phyloP scores from a whole-genome alignment of 2,888 invertebrate species.

The Anodontia alba region DNA sequence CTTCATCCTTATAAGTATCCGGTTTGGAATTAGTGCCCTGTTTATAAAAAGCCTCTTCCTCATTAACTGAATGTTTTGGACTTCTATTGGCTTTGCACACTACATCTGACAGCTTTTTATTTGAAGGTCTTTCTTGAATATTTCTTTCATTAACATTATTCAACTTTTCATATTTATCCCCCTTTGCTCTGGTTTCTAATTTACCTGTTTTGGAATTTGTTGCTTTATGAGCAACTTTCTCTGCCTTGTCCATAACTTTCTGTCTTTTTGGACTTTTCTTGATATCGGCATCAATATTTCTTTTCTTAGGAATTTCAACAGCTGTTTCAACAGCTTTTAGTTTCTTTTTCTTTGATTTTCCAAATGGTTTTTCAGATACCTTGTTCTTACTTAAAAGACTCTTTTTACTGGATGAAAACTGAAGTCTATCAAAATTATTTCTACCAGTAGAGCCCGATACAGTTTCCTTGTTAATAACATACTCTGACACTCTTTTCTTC shows the following conservation, averaged over 20 bases:
- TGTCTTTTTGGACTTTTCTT: not conserved
- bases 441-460: constrained; percentile 19
- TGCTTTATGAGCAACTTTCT: not conserved
- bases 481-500: constrained; percentile 23
- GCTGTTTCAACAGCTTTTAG: no score
- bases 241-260: not conserved
- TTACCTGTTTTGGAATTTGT: not conserved
- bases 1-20: not conserved
- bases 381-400: not conserved
- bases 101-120: no score
- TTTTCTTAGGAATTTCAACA: not conserved
- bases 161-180: not conserved
- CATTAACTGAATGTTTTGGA: no score
- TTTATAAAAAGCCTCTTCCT: no score
- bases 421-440: constrained; percentile 46
- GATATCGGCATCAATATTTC: not conserved
- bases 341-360: not conserved
- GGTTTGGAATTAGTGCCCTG: not conserved
- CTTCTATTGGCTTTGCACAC: no score
- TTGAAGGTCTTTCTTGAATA: no score
- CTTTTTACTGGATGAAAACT: constrained; percentile 10
- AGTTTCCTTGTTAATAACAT: constrained; percentile 16
- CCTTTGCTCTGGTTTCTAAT: not conserved
- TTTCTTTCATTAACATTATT: not conserved
- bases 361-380: not conserved